These are phyloP conservation scores for mouse (Mus musculus) DNA, from an alignment of 2,113 vertebrate genomes.

Conservation along the genomic window GRCm39 chr3:132387001-132387500, in stretches of 20 bases:
- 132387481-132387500: background rate
- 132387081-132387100: background rate
- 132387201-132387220: background rate
- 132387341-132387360: conserved; percentile 31
- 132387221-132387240: background rate
- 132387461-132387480: background rate
- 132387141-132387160: background rate
- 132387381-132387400: background rate
- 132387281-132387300: background rate
- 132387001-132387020: background rate
- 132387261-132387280: background rate
- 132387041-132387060: background rate
- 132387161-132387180: background rate
- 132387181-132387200: background rate
- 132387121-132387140: background rate
- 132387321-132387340: conserved; percentile 11
- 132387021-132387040: background rate
- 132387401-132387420: background rate
- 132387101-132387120: background rate
- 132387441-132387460: background rate
- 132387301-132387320: conserved; percentile 27
- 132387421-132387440: background rate
- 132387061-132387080: background rate
- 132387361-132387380: background rate
- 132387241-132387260: conserved; percentile 22